Conservation (phyloP, 2,888 invertebrate genomes). For the Exocentrus adspersus region DNA sequence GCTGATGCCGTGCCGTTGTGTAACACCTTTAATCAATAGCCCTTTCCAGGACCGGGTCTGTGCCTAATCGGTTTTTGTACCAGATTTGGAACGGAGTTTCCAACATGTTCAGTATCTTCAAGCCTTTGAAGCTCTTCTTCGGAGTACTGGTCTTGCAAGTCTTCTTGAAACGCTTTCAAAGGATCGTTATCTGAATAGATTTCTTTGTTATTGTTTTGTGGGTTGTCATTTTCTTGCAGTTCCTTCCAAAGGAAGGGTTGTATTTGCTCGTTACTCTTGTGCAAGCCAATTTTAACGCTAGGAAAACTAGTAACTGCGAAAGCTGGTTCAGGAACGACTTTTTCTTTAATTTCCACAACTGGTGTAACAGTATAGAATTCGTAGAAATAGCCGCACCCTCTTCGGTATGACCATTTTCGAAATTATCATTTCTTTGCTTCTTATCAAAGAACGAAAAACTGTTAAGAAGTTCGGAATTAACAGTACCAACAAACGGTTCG, state of each 20-base stretch:
- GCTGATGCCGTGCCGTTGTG: conserved; percentile 36
- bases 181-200: background rate
- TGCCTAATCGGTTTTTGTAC: too few relatives aligned
- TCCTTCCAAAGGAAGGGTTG: conserved; percentile 54
- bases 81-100: too few relatives aligned
- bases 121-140: conserved; percentile 63
- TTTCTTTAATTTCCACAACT: conserved; percentile 13
- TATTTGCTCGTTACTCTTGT: conserved; percentile 30
- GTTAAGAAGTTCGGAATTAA: conserved; percentile 43
- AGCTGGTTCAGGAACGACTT: conserved; percentile 25
- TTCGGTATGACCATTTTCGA: conserved; percentile 18
- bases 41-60: conserved; percentile 24
- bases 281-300: conserved; percentile 54
- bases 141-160: conserved; percentile 11
- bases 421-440: conserved; percentile 42
- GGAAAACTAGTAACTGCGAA: conserved; percentile 60
- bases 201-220: conserved; percentile 42
- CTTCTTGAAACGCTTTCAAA: background rate
- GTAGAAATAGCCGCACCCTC: conserved; percentile 1
- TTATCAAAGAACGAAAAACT: conserved; percentile 39
- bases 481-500: conserved; percentile 52
- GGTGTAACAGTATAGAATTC: conserved; percentile 5
- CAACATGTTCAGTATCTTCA: conserved; percentile 69
- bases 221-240: conserved; percentile 50
- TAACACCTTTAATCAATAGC: conserved; percentile 44